Percentiles rank a stretch among this genome's conserved stretches.
Evolutionary conservation across 2,888 invertebrate genomes (phyloP).

Genomic region (Andricus quercusramuli): DNA sequence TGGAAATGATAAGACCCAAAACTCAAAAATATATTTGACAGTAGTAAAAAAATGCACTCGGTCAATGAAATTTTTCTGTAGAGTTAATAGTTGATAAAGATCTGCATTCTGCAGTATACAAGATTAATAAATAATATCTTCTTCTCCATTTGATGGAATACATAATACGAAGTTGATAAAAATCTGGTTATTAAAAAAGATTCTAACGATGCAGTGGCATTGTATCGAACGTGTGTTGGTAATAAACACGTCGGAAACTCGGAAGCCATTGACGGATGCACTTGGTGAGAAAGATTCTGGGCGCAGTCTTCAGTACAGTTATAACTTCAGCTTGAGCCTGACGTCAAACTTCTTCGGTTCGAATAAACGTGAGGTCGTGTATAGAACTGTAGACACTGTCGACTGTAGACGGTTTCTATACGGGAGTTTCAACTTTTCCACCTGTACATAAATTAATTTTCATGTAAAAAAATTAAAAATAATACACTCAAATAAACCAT

Average conservation of each 20-base stretch:
- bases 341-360: conserved; percentile 52
- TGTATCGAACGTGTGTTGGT: conserved; percentile 7
- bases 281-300: conserved; percentile 41
- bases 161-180: conserved; percentile 19
- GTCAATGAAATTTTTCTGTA: background rate
- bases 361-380: background rate
- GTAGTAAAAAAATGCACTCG: background rate
- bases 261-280: conserved; percentile 39
- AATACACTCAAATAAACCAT: background rate
- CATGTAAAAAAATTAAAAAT: background rate
- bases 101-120: background rate
- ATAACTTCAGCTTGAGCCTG: conserved; percentile 68
- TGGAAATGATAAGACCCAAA: no score
- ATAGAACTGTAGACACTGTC: no score
- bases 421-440: background rate
- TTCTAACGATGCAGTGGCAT: background rate
- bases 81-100: background rate
- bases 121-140: background rate
- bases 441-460: background rate
- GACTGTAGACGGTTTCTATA: conserved; percentile 42
- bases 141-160: background rate
- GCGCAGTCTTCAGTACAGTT: conserved; percentile 67
- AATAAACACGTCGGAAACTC: conserved; percentile 32
- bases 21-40: background rate
- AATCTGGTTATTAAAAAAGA: conserved; percentile 11